A percentile compares a stretch with the other conserved stretches of the same genome.
Evolutionary conservation across 1,140 invertebrate genomes (phyloP).

Genomic region (Doryteuthis pealeii): DNA sequence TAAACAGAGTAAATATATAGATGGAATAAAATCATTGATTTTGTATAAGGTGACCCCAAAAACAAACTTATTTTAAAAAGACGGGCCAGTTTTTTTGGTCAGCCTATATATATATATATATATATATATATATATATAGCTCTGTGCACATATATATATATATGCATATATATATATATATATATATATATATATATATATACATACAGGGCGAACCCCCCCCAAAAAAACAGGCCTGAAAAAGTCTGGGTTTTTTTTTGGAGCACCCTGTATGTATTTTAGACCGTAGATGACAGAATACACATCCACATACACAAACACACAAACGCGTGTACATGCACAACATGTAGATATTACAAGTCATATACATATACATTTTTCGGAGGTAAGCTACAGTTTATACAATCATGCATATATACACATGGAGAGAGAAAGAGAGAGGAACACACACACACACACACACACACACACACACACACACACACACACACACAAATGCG

Average conservation of each 20-base stretch:
- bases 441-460: not conserved
- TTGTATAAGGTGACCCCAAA: too few relatives aligned
- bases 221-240: not conserved
- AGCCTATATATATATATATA: slow-evolving; percentile 3
- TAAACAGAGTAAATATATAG: too few relatives aligned
- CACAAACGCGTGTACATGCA: not conserved
- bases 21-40: too few relatives aligned
- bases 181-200: slow-evolving; percentile 10
- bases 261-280: not conserved
- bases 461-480: not conserved
- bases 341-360: not conserved
- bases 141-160: not conserved
- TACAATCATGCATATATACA: not conserved
- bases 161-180: not conserved
- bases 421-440: not conserved
- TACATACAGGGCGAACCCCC: too few relatives aligned
- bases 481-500: not conserved
- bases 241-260: too few relatives aligned
- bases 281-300: not conserved
- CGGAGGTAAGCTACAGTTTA: not conserved
- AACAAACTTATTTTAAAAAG: too few relatives aligned
- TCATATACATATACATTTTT: not conserved
- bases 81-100: too few relatives aligned
- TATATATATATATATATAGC: not conserved
- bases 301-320: not conserved